Evolutionary conservation across 2,888 invertebrate species (phyloP).

Genomic region (Ceratothoa steindachneri): DNA sequence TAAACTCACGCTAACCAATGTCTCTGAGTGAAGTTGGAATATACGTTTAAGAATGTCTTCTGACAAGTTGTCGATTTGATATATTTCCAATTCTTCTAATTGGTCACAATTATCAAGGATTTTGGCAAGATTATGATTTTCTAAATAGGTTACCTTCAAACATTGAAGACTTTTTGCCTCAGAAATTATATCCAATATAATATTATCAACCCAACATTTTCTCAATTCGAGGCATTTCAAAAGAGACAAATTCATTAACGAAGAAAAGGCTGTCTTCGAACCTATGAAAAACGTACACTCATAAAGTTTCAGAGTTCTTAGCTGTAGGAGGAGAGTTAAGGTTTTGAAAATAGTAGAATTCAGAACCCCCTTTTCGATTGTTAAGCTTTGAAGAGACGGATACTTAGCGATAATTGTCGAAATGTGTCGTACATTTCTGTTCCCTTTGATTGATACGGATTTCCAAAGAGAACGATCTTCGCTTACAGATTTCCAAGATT

Average conservation of each 20-base stretch:
- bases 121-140: not conserved
- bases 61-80: not conserved
- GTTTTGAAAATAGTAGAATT: not conserved
- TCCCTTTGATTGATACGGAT: not conserved
- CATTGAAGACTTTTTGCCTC: not conserved
- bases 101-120: not conserved
- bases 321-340: not conserved
- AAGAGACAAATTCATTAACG: not conserved
- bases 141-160: not conserved
- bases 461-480: not conserved
- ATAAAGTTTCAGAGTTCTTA: not conserved
- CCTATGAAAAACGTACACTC: not conserved
- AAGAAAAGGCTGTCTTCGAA: not conserved
- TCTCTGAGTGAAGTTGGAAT: not conserved
- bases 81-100: not conserved
- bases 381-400: not conserved
- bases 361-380: not conserved
- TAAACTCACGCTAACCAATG: not conserved
- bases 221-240: not conserved
- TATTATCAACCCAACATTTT: not conserved
- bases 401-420: not conserved
- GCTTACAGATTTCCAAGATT: not conserved
- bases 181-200: not conserved
- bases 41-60: not conserved
- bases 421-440: not conserved